Evolutionary conservation across 53 echinoderm and acorn worm species (phyloP).

Genomic region (Luidia sarsii): DNA sequence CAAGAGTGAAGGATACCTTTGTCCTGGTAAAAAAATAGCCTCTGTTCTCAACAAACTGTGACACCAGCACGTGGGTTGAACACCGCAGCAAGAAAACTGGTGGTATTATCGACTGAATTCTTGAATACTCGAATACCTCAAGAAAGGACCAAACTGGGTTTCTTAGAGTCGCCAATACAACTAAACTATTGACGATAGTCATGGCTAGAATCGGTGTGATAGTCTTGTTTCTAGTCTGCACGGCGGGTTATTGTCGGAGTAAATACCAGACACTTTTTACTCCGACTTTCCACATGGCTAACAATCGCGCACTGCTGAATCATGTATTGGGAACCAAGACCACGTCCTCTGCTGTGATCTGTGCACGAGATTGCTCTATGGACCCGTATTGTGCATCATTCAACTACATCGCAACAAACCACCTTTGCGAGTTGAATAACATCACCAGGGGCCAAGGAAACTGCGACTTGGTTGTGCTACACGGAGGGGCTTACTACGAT

Average conservation of each 20-base stretch:
- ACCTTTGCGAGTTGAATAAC: background rate
- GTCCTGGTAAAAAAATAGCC: too few relatives aligned
- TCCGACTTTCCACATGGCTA: background rate
- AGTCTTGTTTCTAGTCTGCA: too few relatives aligned
- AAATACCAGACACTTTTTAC: background rate
- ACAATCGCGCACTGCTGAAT: background rate
- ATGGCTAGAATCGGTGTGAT: too few relatives aligned
- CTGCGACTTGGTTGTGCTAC: background rate
- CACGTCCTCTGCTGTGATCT: slow-evolving; percentile 8
- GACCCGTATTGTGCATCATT: background rate
- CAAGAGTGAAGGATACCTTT: too few relatives aligned
- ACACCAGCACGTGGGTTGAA: too few relatives aligned
- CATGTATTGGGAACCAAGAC: background rate
- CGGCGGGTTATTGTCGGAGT: background rate
- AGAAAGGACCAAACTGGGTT: too few relatives aligned
- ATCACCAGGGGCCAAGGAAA: background rate
- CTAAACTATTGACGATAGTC: too few relatives aligned
- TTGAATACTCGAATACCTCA: too few relatives aligned
- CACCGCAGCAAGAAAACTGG: too few relatives aligned
- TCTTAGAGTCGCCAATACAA: too few relatives aligned
- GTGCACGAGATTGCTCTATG: slow-evolving; percentile 10
- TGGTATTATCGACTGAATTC: too few relatives aligned
- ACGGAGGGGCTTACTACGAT: background rate
- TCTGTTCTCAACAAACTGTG: too few relatives aligned
- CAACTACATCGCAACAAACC: background rate